phyloP scores from a whole-genome alignment of 2,113 vertebrate genomes.

The Ginglymostoma cirratum region DNA sequence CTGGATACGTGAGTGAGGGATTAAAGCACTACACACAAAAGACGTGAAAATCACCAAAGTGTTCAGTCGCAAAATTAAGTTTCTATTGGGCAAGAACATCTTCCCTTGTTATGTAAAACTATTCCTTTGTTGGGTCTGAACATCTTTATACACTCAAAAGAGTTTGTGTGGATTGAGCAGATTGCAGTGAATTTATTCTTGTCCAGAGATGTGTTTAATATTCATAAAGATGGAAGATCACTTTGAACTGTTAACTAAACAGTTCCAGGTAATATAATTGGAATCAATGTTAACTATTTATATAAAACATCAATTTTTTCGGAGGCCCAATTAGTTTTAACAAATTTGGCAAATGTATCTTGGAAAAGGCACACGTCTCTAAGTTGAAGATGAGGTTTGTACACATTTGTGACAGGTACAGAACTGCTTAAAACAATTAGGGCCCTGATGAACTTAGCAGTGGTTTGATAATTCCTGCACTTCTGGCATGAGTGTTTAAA shows the following conservation, averaged over 20 bases:
- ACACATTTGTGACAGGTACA: background rate
- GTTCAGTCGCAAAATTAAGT: background rate
- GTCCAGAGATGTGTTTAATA: background rate
- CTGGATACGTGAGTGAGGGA: background rate
- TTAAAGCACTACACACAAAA: background rate
- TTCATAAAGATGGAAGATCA: background rate
- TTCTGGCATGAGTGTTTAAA: too few species aligned
- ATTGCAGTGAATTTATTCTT: background rate
- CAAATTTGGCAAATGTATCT: background rate
- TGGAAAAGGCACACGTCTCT: background rate
- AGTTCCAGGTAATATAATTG: background rate
- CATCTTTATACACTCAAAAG: background rate
- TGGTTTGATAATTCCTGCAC: background rate
- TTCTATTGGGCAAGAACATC: background rate
- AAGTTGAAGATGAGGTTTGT: background rate
- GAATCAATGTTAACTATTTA: slow-evolving; percentile 4
- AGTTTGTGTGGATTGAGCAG: background rate
- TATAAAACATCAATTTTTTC: background rate
- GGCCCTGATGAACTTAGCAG: background rate
- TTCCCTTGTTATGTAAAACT: background rate
- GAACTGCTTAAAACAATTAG: background rate
- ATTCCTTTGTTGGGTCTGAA: background rate
- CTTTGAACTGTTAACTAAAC: background rate
- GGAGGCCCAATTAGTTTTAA: background rate
- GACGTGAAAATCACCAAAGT: background rate